phyloP scores from a whole-genome alignment of 2,888 invertebrate species.

The Fragum sueziense region DNA sequence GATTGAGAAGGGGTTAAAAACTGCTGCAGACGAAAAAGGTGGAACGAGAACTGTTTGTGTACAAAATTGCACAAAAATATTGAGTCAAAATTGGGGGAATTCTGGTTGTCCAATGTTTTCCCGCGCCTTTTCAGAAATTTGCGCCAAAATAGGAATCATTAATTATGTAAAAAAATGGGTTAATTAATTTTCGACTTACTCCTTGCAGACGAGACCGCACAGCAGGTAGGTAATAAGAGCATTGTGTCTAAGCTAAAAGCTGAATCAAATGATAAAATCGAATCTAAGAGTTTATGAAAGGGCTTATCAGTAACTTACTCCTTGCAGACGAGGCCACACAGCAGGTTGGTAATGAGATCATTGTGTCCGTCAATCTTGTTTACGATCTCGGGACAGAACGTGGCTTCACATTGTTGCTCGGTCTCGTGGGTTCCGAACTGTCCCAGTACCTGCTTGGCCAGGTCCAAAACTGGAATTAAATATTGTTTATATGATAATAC shows the following conservation, averaged over 20 bases:
- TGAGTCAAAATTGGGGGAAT: no score
- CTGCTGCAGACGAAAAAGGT: no score
- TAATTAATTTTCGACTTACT: constrained; percentile 24
- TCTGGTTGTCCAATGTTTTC: no score
- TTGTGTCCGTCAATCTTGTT: constrained; percentile 28
- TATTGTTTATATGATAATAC: background rate
- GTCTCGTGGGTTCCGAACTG: constrained; percentile 48
- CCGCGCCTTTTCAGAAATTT: no score
- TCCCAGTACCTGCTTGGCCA: constrained; percentile 32
- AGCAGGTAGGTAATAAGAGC: constrained; percentile 28
- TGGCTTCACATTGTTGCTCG: constrained; percentile 39
- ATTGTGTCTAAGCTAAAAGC: background rate
- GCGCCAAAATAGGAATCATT: no score
- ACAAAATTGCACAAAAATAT: no score
- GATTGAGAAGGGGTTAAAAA: no score
- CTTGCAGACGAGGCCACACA: constrained; percentile 37
- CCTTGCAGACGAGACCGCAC: constrained; percentile 36
- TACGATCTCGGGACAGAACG: constrained; percentile 30
- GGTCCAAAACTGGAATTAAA: constrained; percentile 33
- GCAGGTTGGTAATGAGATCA: constrained; percentile 23
- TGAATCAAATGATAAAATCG: background rate
- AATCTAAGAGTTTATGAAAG: background rate
- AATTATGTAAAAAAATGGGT: background rate
- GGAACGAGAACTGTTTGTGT: no score
- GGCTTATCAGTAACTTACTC: constrained; percentile 25